Evolutionary conservation across 2,797 vertebrate species (phyloP), one percentile per base, ranked within the genome.

Genomic region (Enoplosus armatus): DNA sequence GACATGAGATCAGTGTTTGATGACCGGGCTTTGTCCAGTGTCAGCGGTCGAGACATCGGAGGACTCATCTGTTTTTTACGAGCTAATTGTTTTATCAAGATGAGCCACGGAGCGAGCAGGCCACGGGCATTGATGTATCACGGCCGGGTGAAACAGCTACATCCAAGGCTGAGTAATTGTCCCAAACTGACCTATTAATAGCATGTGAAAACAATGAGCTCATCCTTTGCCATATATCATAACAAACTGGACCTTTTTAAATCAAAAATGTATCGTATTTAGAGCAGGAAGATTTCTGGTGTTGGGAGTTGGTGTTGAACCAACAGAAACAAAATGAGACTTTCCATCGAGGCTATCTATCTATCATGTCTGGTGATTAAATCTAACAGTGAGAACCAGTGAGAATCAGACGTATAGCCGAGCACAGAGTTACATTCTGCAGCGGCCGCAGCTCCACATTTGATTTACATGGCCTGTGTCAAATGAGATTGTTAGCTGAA

Each of bases 11-110:
- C 41, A 77, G 77, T 55, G 78, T 85, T 86, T 86, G 88, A 90
- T 82, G 80, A 69, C 71, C 62, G 24, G 24, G 50, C 59, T 81
- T 43, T 20, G 9, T 83, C 88, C 77, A 70, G 74, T 69, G 68
- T 84, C 75, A 55, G 85, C 39, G 9, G n/a, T 59, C 18, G 63
- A 85, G 83, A 80, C 74, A 65, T 59, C 8, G 10, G 66, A 73
- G 77, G 69, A 66, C 63, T 87, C 83, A 37, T 86, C 77, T 66
- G 48, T 59, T 77, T 87, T 79, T 82, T 45, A 63, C 7, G 16
- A 80, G 80, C 76, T 91, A 88, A 93, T 92, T 90, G 80, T 91
- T 91, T 91, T 88, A 90, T 90, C 77, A 77, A 76, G 87, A 88
- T 74, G 84, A 87, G 77, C 72, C 61, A 24, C 69, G 26, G 66